A percentile compares a stretch with the other conserved stretches of the same genome.
Conservation (phyloP, 1,140 invertebrate species). For the Vanessa atalanta region DNA sequence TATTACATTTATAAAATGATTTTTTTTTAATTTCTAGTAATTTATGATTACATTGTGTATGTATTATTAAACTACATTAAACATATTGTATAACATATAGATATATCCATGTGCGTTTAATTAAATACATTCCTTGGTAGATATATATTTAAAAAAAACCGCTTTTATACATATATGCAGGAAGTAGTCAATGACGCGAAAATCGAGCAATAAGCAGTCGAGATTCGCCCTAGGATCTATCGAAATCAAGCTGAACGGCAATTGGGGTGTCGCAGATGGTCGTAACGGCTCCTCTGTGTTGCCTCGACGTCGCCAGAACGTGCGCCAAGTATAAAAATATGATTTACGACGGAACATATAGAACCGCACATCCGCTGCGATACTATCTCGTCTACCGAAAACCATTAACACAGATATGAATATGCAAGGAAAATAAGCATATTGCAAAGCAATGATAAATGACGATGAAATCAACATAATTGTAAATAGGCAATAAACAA, state of each 20-base stretch:
- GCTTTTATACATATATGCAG: not conserved
- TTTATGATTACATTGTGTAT: too few relatives aligned
- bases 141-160: not conserved
- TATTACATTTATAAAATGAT: too few relatives aligned
- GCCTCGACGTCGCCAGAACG: constrained; percentile 50
- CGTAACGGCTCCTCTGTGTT: constrained; percentile 61
- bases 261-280: constrained; percentile 72
- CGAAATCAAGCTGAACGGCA: constrained; percentile 64
- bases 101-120: too few relatives aligned
- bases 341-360: constrained; percentile 65
- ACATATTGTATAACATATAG: too few relatives aligned
- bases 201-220: constrained; percentile 16
- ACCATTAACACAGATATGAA: constrained; percentile 35
- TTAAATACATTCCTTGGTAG: too few relatives aligned
- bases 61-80: too few relatives aligned
- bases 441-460: constrained; percentile 24
- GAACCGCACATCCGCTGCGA: constrained; percentile 51
- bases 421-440: constrained; percentile 24
- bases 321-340: constrained; percentile 72
- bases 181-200: not conserved
- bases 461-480: not conserved
- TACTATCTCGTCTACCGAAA: constrained; percentile 28
- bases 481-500: not conserved
- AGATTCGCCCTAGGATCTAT: constrained; percentile 54
- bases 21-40: too few relatives aligned